These are phyloP conservation scores for Taenioides sp. DNA, from an alignment of 2,797 vertebrate species.

Conservation along the genomic window DNA sequence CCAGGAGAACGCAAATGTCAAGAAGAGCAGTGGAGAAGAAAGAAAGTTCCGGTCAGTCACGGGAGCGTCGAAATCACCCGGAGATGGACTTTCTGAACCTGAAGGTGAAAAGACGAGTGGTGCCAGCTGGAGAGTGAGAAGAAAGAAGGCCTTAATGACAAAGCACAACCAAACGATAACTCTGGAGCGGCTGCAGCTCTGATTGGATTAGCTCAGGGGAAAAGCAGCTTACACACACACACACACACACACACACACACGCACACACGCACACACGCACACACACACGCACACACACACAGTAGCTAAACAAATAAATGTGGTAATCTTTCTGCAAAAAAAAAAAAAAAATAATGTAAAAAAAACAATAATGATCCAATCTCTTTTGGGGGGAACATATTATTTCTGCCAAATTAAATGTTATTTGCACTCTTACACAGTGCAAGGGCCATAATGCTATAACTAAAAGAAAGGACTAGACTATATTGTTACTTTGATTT, in stretches of 20 bases:
- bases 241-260: neutral
- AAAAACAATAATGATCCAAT: neutral
- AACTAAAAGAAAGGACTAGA: neutral
- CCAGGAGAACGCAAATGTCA: conserved; percentile 15
- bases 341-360: neutral
- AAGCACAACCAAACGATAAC: conserved; percentile 30
- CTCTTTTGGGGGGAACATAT: neutral
- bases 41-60: conserved; percentile 62
- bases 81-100: conserved; percentile 18
- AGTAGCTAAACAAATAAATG: neutral
- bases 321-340: neutral
- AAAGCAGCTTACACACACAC: neutral
- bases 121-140: conserved; percentile 44
- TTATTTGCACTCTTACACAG: neutral
- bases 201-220: conserved; percentile 14
- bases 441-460: neutral
- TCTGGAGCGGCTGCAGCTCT: conserved; percentile 30
- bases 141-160: conserved; percentile 27
- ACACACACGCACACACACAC: neutral
- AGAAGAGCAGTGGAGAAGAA: conserved; percentile 54
- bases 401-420: neutral
- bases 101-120: conserved; percentile 31
- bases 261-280: no score
- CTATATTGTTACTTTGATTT: neutral
- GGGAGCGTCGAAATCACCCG: conserved; percentile 47